Percentiles rank a stretch among this genome's conserved stretches.
Conservation (phyloP, 2,888 invertebrate genomes). For the Sphaeridia pumilis region DNA sequence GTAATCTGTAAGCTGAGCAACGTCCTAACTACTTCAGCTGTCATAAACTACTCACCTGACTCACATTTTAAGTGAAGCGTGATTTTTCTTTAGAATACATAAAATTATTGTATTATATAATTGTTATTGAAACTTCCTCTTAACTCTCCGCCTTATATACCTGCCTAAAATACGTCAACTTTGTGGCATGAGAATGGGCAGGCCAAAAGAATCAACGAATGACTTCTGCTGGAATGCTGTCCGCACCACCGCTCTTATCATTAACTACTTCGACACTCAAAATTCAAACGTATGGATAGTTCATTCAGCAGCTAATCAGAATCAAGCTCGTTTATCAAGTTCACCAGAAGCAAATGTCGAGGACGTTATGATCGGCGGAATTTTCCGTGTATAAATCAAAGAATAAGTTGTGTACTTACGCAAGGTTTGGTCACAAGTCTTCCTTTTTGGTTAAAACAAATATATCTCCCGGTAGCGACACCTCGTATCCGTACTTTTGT, state of each 20-base stretch:
- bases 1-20: no score
- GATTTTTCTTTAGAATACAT: no score
- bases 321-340: neutral
- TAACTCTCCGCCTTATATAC: no score
- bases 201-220: no score
- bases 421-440: conserved; percentile 27
- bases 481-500: conserved; percentile 31
- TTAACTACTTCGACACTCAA: neutral
- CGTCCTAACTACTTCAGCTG: no score
- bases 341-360: neutral
- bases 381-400: no score
- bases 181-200: no score
- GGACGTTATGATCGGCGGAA: neutral
- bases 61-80: no score
- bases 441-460: conserved; percentile 34
- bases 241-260: neutral
- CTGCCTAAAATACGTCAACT: no score
- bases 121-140: no score
- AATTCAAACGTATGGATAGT: neutral
- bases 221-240: neutral
- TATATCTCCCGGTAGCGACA: conserved; percentile 21
- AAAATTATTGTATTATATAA: no score
- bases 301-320: neutral
- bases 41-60: no score
- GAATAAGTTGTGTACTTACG: conserved; percentile 17